Evolutionary conservation across 2,797 vertebrate genomes (phyloP).

Genomic region (Sylvia borin): DNA sequence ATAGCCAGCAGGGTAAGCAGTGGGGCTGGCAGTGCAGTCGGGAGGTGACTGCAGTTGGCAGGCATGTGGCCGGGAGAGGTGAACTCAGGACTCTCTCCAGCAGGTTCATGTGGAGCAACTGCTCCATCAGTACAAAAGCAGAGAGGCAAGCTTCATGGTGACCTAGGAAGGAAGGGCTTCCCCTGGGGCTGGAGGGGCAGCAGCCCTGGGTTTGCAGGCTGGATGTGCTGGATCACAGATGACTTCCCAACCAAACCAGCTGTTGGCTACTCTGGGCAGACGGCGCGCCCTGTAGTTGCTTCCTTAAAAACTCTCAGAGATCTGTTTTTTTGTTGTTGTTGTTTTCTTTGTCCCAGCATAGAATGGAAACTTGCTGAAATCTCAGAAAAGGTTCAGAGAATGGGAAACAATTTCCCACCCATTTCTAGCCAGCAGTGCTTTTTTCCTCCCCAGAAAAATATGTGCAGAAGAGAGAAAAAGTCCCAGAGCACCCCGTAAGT

Average conservation of each 20-base stretch:
- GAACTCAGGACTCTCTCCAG: not conserved
- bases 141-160: not conserved
- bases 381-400: constrained; percentile 53
- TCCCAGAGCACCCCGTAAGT: constrained; percentile 40
- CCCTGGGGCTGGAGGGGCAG: not conserved
- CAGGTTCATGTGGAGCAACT: not conserved
- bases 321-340: not conserved
- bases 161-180: not conserved
- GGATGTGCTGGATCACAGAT: not conserved
- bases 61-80: not conserved
- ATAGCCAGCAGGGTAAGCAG: not conserved
- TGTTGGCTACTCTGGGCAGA: constrained; percentile 1
- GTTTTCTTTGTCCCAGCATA: constrained; percentile 49
- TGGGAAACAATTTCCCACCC: constrained; percentile 50
- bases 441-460: constrained; percentile 60
- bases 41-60: not conserved
- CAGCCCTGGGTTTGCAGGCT: not conserved
- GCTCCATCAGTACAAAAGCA: not conserved
- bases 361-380: constrained; percentile 62
- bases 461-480: constrained; percentile 33
- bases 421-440: constrained; percentile 49
- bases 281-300: not conserved
- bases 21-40: not conserved
- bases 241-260: not conserved
- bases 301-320: constrained; percentile 17